Conservation (phyloP, 2,888 invertebrate genomes). For the Sclerodermus sp. region DNA sequence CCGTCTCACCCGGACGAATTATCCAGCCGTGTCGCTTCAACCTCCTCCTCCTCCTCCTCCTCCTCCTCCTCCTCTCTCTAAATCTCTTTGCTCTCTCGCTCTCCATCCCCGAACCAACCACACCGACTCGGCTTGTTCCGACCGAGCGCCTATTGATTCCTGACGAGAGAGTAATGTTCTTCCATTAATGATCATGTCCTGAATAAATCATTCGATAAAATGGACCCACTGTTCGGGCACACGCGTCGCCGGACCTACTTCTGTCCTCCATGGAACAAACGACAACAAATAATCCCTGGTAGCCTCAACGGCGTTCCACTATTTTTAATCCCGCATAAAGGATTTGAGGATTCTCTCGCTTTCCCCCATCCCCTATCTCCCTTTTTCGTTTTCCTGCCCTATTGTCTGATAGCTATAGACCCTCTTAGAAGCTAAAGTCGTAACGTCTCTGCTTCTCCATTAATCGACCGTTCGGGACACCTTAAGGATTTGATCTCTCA, state of each 20-base stretch:
- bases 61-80: slow-evolving; percentile 1
- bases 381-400: slow-evolving; percentile 2
- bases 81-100: too few species aligned
- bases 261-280: slow-evolving; percentile 24
- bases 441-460: background rate
- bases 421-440: background rate
- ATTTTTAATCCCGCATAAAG: background rate
- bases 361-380: background rate
- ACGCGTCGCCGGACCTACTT: slow-evolving; percentile 15
- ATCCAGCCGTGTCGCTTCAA: too few species aligned
- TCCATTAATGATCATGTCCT: slow-evolving; percentile 53
- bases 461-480: background rate
- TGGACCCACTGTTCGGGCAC: slow-evolving; percentile 38
- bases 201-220: slow-evolving; percentile 56
- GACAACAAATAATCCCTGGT: slow-evolving; percentile 31
- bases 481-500: background rate
- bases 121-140: slow-evolving; percentile 23
- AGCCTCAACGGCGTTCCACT: slow-evolving; percentile 10
- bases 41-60: slow-evolving; percentile 1
- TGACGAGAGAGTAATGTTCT: slow-evolving; percentile 52
- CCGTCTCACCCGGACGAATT: background rate
- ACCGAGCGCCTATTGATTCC: slow-evolving; percentile 48
- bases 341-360: background rate
- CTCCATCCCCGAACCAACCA: slow-evolving; percentile 12
- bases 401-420: slow-evolving; percentile 2